Evolutionary conservation across 1,140 invertebrate genomes (phyloP).

Genomic region (Aphis craccivora): DNA sequence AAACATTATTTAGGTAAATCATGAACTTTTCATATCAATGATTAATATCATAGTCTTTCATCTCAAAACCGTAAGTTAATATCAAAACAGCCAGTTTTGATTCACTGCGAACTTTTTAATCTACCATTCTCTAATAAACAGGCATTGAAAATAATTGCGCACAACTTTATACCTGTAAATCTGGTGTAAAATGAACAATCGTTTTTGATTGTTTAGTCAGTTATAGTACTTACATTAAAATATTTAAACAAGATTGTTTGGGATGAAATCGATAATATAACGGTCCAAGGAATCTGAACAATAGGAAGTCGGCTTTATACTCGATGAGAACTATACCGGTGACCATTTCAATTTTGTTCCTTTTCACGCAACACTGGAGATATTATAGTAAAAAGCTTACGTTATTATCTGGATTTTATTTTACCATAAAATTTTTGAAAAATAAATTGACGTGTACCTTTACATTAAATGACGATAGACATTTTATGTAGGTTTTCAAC

Average conservation of each 20-base stretch:
- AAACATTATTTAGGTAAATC: neutral
- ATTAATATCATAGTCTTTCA: neutral
- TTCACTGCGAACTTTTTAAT: neutral
- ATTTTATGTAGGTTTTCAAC: neutral
- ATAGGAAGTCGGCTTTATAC: neutral
- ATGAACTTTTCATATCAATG: neutral
- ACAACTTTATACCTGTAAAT: neutral
- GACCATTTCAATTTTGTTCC: constrained; percentile 3
- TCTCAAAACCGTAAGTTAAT: neutral
- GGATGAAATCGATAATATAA: constrained; percentile 15
- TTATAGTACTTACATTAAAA: constrained; percentile 14
- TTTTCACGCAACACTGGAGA: neutral
- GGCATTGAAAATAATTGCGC: neutral
- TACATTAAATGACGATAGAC: neutral
- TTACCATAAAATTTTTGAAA: neutral
- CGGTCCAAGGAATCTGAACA: neutral
- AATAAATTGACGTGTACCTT: neutral
- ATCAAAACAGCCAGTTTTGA: neutral
- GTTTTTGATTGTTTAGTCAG: constrained; percentile 1
- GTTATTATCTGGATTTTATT: neutral
- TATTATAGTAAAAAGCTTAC: constrained; percentile 3
- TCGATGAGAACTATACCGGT: neutral
- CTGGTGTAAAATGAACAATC: neutral
- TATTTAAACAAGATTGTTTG: constrained; percentile 42
- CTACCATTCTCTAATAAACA: neutral